A percentile compares a stretch with the other conserved stretches of the same genome.
These are phyloP conservation scores for Operophtera brumata DNA, from an alignment of 2,888 invertebrate genomes.

Conservation along the genomic window DNA sequence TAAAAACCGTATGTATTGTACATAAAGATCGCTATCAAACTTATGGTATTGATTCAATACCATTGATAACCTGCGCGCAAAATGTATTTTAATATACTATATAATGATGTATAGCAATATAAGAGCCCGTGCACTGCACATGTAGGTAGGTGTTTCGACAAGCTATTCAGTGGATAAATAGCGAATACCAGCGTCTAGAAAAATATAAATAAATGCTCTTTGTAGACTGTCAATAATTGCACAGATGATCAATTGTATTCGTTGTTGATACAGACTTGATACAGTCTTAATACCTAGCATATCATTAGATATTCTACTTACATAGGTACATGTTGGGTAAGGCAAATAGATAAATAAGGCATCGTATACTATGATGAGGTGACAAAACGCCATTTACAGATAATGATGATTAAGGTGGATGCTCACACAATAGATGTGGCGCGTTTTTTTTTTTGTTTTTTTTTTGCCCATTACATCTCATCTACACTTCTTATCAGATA, in stretches of 20 bases:
- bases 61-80: too few relatives aligned
- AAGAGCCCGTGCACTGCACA: not conserved
- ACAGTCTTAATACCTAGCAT: not conserved
- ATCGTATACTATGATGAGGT: not conserved
- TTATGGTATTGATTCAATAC: too few relatives aligned
- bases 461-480: too few relatives aligned
- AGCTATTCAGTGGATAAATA: not conserved
- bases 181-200: not conserved
- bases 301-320: not conserved
- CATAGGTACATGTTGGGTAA: not conserved
- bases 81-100: too few relatives aligned
- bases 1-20: too few relatives aligned
- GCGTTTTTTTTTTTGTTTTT: too few relatives aligned
- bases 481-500: too few relatives aligned
- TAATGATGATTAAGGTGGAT: too few relatives aligned
- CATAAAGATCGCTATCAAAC: too few relatives aligned
- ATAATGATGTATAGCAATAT: not conserved
- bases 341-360: not conserved
- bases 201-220: not conserved
- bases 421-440: too few relatives aligned
- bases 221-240: not conserved
- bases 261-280: too few relatives aligned
- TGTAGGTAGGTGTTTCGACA: slow-evolving; percentile 1
- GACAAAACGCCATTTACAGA: not conserved
- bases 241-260: not conserved